Evolutionary conservation across 2,113 vertebrate genomes (phyloP).

Genomic region (Rana temporaria): DNA sequence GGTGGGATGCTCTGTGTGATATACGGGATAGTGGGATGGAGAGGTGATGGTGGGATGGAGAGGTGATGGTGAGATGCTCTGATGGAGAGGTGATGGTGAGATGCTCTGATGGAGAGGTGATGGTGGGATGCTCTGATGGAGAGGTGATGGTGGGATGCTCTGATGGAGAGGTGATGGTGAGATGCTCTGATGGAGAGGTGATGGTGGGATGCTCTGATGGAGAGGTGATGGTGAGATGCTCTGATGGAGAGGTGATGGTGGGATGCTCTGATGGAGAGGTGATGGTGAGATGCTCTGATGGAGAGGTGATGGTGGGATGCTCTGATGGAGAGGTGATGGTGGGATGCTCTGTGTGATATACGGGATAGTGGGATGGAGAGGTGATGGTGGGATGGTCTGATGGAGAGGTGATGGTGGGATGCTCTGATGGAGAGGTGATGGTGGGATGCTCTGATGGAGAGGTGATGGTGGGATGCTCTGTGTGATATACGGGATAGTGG

Average conservation of each 20-base stretch:
- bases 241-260: background rate
- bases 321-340: background rate
- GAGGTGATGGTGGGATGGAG: too few species aligned
- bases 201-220: background rate
- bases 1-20: too few species aligned
- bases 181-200: background rate
- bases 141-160: too few species aligned
- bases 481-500: too few species aligned
- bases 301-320: background rate
- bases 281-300: background rate
- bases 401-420: background rate
- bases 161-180: background rate
- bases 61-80: too few species aligned
- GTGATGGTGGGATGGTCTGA: too few species aligned
- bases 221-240: too few species aligned
- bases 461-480: too few species aligned
- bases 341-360: too few species aligned
- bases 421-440: background rate
- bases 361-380: background rate
- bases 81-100: background rate
- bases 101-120: background rate
- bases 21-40: too few species aligned
- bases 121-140: background rate
- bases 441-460: background rate
- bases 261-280: background rate